Percentiles rank a stretch among this genome's conserved stretches.
Conservation (phyloP, 1,140 invertebrate genomes). For the Babylonia areolata region DNA sequence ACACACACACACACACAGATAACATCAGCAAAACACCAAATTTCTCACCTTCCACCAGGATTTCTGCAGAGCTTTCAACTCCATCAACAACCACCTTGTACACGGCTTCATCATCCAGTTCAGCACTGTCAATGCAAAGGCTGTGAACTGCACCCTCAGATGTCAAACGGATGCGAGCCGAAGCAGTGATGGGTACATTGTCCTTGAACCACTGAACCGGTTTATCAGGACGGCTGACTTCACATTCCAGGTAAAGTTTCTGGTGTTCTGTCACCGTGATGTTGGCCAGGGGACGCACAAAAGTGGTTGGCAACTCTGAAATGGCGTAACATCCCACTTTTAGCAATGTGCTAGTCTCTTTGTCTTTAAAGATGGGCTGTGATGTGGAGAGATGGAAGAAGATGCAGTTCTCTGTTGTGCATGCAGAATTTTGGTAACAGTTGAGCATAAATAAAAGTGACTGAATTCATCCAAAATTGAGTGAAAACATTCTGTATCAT, state of each 20-base stretch:
- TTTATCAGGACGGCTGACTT: constrained; percentile 83
- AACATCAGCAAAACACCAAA: neutral
- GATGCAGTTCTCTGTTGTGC: too few relatives aligned
- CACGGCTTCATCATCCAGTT: constrained; percentile 86
- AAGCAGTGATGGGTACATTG: constrained; percentile 77
- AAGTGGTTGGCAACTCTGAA: constrained; percentile 64
- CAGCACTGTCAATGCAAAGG: constrained; percentile 82
- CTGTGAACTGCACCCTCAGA: constrained; percentile 84
- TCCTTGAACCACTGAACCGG: constrained; percentile 91
- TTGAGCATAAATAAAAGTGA: too few relatives aligned
- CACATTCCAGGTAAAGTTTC: constrained; percentile 68
- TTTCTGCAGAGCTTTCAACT: constrained; percentile 45
- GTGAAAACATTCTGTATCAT: too few relatives aligned
- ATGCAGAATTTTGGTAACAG: too few relatives aligned
- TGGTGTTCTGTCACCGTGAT: constrained; percentile 60
- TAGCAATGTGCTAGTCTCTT: too few relatives aligned
- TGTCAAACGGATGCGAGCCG: constrained; percentile 92
- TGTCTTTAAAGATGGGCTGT: too few relatives aligned
- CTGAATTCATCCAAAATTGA: too few relatives aligned
- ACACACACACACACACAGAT: constrained; percentile 19
- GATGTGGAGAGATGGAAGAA: too few relatives aligned
- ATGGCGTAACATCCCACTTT: neutral
- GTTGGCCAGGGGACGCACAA: constrained; percentile 67
- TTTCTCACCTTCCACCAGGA: constrained; percentile 49
- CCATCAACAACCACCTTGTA: constrained; percentile 79